Percentiles rank a stretch among this genome's conserved stretches.
Evolutionary conservation across 2,888 invertebrate species (phyloP).

Genomic region (Ophion ellenae): DNA sequence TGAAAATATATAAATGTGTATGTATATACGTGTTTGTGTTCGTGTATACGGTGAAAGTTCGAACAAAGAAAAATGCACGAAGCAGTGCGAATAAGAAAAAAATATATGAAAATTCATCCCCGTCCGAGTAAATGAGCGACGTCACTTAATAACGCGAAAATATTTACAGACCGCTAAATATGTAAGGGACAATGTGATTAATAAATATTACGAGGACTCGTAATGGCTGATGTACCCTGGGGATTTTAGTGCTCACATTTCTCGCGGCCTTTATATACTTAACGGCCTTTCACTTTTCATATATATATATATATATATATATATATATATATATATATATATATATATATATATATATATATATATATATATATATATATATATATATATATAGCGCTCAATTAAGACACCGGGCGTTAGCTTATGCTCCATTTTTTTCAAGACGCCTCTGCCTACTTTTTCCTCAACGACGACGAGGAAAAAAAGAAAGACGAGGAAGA

Average conservation of each 20-base stretch:
- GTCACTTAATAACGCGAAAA: background rate
- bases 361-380: constrained; percentile 36
- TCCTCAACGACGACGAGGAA: constrained; percentile 34
- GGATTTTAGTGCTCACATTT: constrained; percentile 51
- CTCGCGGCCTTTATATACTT: constrained; percentile 23
- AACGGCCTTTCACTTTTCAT: constrained; percentile 49
- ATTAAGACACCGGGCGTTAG: constrained; percentile 49
- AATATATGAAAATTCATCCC: background rate
- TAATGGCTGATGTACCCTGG: constrained; percentile 15
- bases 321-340: too few species aligned
- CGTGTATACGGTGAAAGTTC: too few species aligned
- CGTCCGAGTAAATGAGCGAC: background rate
- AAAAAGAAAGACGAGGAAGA: constrained; percentile 62
- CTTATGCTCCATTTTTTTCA: constrained; percentile 59
- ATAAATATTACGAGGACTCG: constrained; percentile 39
- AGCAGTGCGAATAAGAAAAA: background rate
- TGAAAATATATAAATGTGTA: too few species aligned
- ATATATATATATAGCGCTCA: constrained; percentile 35
- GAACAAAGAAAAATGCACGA: too few species aligned
- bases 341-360: too few species aligned
- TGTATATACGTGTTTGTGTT: too few species aligned
- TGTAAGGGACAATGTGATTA: constrained; percentile 19
- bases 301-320: background rate
- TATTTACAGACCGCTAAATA: constrained; percentile 20
- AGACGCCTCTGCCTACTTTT: constrained; percentile 19